Conservation (phyloP, 2,113 vertebrate genomes). For the Heliornis fulica region DNA sequence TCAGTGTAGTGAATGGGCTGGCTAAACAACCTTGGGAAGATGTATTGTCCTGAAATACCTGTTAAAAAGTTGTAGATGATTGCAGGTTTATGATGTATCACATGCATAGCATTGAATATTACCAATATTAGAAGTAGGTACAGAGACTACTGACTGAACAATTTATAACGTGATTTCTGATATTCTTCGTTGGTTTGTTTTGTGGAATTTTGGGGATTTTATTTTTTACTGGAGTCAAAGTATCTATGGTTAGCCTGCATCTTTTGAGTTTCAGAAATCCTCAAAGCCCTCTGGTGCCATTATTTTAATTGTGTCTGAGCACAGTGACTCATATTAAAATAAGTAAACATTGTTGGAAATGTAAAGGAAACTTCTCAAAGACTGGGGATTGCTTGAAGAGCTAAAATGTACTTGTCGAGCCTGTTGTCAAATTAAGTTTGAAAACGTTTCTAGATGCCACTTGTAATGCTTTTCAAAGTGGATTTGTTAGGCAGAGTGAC, state of each 20-base stretch:
- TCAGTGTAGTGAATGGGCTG: background rate
- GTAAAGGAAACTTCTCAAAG: background rate
- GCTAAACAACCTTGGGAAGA: background rate
- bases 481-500: background rate
- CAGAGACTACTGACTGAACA: background rate
- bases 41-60: background rate
- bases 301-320: background rate
- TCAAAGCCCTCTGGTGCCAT: too few relatives aligned
- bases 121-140: accelerated
- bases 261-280: background rate
- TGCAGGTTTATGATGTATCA: background rate
- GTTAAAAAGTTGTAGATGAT: background rate
- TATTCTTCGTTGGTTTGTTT: background rate
- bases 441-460: background rate
- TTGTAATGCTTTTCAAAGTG: background rate
- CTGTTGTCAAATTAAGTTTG: background rate
- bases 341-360: background rate
- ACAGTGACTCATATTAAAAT: background rate
- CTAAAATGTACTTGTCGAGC: background rate
- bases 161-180: background rate
- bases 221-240: accelerated
- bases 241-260: background rate
- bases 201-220: too few relatives aligned
- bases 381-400: background rate
- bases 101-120: background rate